Evolutionary conservation across 1,140 invertebrate genomes (phyloP).

Genomic region (Grapholita molesta): DNA sequence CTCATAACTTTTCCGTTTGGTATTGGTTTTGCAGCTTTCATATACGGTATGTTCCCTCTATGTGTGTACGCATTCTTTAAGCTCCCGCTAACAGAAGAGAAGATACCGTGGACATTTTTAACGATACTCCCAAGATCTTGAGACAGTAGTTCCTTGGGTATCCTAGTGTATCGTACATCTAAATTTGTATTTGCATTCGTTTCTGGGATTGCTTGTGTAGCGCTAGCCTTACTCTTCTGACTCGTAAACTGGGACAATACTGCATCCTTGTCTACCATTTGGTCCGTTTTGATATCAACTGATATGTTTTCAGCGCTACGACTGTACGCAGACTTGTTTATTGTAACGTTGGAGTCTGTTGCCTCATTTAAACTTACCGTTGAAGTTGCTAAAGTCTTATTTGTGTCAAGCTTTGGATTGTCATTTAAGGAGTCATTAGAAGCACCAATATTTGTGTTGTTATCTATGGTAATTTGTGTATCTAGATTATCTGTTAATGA

Average conservation of each 20-base stretch:
- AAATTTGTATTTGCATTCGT: constrained; percentile 21
- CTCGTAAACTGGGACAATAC: constrained; percentile 57
- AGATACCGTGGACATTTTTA: constrained; percentile 70
- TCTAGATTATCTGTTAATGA: background rate
- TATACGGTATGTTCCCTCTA: constrained; percentile 39
- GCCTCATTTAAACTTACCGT: constrained; percentile 52
- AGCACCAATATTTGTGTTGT: background rate
- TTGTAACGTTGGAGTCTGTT: constrained; percentile 24
- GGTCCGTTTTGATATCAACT: constrained; percentile 21
- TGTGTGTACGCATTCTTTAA: constrained; percentile 64
- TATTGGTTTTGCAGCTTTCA: constrained; percentile 45
- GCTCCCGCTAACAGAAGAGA: constrained; percentile 65
- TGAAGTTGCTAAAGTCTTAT: constrained; percentile 40
- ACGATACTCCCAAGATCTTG: constrained; percentile 68
- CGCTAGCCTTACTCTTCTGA: constrained; percentile 55
- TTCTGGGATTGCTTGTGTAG: constrained; percentile 55
- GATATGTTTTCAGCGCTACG: constrained; percentile 63
- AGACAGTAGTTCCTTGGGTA: constrained; percentile 61
- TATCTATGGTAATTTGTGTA: background rate
- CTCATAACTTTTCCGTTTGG: constrained; percentile 60
- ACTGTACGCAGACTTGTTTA: constrained; percentile 42
- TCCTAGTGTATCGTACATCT: constrained; percentile 42
- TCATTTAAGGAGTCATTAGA: background rate
- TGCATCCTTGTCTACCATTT: constrained; percentile 34
- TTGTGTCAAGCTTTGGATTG: constrained; percentile 3